Percentiles rank a stretch among this genome's conserved stretches.
These are phyloP conservation scores for Melanotaenia maccullochi DNA, from an alignment of 2,797 vertebrate species.

Conservation along the genomic window DNA sequence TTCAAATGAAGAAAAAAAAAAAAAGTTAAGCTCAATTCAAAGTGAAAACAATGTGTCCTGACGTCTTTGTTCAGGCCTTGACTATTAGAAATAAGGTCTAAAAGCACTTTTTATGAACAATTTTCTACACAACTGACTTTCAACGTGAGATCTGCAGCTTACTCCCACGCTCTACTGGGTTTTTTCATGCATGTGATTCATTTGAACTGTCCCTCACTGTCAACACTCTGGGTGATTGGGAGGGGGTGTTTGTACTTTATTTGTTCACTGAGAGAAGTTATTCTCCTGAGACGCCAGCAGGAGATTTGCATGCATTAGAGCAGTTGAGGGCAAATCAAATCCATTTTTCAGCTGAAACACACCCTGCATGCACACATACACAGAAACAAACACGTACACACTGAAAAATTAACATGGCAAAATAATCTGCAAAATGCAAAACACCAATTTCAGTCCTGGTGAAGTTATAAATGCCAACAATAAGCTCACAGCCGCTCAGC, in stretches of 20 bases:
- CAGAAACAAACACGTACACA: slow-evolving; percentile 26
- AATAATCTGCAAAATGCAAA: slow-evolving; percentile 41
- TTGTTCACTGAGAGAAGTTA: slow-evolving; percentile 67
- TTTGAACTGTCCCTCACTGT: slow-evolving; percentile 63
- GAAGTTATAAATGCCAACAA: slow-evolving; percentile 47
- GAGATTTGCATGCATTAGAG: slow-evolving; percentile 80
- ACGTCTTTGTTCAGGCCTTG: slow-evolving; percentile 15
- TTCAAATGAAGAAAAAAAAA: slow-evolving; percentile 29
- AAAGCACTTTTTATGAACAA: slow-evolving; percentile 31
- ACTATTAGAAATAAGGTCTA: slow-evolving; percentile 28
- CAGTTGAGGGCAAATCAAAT: slow-evolving; percentile 72
- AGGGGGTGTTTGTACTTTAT: slow-evolving; percentile 63
- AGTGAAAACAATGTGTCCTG: slow-evolving; percentile 36
- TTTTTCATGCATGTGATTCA: slow-evolving; percentile 62
- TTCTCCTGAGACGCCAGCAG: slow-evolving; percentile 69
- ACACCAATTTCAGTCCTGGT: slow-evolving; percentile 11
- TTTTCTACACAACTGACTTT: slow-evolving; percentile 54
- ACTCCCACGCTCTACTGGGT: slow-evolving; percentile 48
- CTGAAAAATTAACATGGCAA: slow-evolving; percentile 41
- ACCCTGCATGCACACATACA: slow-evolving; percentile 10
- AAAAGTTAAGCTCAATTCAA: slow-evolving; percentile 28
- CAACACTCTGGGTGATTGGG: slow-evolving; percentile 61
- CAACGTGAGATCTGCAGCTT: slow-evolving; percentile 46
- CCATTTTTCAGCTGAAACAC: slow-evolving; percentile 66
- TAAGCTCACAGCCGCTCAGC: slow-evolving; percentile 20